Base-by-base conservation (phyloP, 2,888 invertebrate species). In the Ectemnius cavifrons region DNA sequence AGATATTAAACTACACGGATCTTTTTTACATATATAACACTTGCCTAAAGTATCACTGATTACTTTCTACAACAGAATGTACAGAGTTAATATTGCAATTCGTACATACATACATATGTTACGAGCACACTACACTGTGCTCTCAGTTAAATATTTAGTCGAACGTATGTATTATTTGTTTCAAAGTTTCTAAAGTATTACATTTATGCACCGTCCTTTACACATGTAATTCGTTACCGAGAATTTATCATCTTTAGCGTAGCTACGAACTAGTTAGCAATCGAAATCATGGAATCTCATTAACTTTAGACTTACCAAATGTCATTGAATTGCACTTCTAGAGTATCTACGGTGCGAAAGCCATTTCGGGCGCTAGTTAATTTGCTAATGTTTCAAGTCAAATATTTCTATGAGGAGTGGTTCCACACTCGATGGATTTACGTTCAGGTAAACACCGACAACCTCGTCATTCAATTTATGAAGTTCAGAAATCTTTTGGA, bases 381-480 rank as follows among this genome's bases (percentile, higher is more conserved):
- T 37, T 37, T 4, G 52, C 4, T 82, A 90, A 78, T 88, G 94
- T 88, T 97, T 97, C 76, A 98, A 93, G 92, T 98, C 98, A 86
- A 99, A 97, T 88, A 99, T 97, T 93, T 99, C 98, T 90, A 98
- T 95, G 60, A 99, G 92, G 49, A 99, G 92, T 0, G 98, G 99
- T 86, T 98, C 98, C 59, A 99, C 96, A 88, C 96, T 94, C 73
- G 95, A 93, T 45, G 98, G 98, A 92, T 98, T 97, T 0, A 98
- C 97, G 91, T 98, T 97, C 28, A 98, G 93, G 90, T 98, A 97
- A 4, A 98, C 97, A 52, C 96, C 95, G 8, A 98, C 96, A n/a
- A 98, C 95, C 85, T 97, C 96, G 84, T 97, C 97, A 74, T 97
- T 97, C 66, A 98, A 92, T 86, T 95, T 95, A 82, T 97, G 95